A percentile compares a stretch with the other conserved stretches of the same genome.
phyloP scores from a whole-genome alignment of 2,888 invertebrate species.

The Conistra vaccinii region DNA sequence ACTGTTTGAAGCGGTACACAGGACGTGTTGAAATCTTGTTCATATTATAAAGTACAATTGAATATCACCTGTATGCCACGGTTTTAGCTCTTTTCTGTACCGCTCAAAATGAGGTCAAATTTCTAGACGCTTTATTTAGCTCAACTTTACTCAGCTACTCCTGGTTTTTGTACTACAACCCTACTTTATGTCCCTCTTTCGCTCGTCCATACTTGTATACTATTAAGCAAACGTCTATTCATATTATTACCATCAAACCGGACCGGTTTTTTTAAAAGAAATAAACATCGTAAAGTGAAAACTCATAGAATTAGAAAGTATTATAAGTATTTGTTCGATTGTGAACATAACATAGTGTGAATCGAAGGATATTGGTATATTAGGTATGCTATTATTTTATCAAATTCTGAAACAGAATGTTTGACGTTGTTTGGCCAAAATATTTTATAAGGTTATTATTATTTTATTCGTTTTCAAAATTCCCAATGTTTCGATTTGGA shows the following conservation, averaged over 20 bases:
- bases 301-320: not conserved
- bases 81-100: constrained; percentile 21
- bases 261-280: not conserved
- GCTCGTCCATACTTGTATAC: constrained; percentile 20
- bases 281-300: not conserved
- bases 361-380: constrained; percentile 19
- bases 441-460: constrained; percentile 16
- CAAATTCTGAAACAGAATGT: constrained; percentile 21
- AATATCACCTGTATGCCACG: not conserved
- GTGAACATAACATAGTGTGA: constrained; percentile 41
- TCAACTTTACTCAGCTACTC: constrained; percentile 28
- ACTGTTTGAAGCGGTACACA: constrained; percentile 25
- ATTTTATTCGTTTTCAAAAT: constrained; percentile 29
- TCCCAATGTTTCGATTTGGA: constrained; percentile 24
- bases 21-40: constrained; percentile 11
- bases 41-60: constrained; percentile 3
- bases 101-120: constrained; percentile 8
- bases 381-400: constrained; percentile 15
- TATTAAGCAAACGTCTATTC: not conserved
- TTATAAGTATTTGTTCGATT: not conserved
- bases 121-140: not conserved
- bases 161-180: not conserved
- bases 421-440: constrained; percentile 34
- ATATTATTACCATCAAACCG: not conserved
- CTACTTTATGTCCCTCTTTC: constrained; percentile 14